A percentile compares a stretch with the other conserved stretches of the same genome.
Conservation (phyloP, 30 jellyfish, hydroid and myxozoan species). For the Pelagia noctiluca region DNA sequence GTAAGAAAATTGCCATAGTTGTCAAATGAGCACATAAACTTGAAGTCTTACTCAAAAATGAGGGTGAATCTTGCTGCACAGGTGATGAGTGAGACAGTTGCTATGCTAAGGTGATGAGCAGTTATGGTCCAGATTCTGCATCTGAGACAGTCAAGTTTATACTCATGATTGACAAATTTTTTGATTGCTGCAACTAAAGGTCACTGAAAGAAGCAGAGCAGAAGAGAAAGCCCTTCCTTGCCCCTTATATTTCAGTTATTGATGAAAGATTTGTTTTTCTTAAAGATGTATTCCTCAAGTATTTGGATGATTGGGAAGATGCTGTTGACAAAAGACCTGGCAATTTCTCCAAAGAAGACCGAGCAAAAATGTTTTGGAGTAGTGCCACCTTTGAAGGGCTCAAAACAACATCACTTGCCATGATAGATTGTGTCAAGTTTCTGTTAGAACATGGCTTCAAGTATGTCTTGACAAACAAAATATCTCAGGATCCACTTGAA, state of each 20-base stretch:
- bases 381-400: slow-evolving; percentile 38
- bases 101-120: neutral
- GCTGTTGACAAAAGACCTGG: slow-evolving; percentile 59
- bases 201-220: slow-evolving; percentile 42
- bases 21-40: neutral
- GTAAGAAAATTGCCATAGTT: slow-evolving; percentile 20
- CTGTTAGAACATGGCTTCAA: slow-evolving; percentile 54
- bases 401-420: slow-evolving; percentile 37
- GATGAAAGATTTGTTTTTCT: slow-evolving; percentile 51
- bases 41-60: slow-evolving; percentile 8
- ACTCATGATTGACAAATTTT: neutral
- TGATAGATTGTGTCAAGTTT: slow-evolving; percentile 41
- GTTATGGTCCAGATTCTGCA: neutral
- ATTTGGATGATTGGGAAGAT: slow-evolving; percentile 62
- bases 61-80: neutral
- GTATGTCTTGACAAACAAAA: slow-evolving; percentile 46
- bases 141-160: neutral
- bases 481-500: slow-evolving; percentile 50
- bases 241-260: slow-evolving; percentile 18
- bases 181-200: no score
- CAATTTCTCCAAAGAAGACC: slow-evolving; percentile 35
- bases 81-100: neutral
- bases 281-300: slow-evolving; percentile 28
- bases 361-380: slow-evolving; percentile 48
- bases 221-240: slow-evolving; percentile 52